These are phyloP conservation scores for Netelia inedita DNA, from an alignment of 2,888 invertebrate genomes.

Conservation along the genomic window DNA sequence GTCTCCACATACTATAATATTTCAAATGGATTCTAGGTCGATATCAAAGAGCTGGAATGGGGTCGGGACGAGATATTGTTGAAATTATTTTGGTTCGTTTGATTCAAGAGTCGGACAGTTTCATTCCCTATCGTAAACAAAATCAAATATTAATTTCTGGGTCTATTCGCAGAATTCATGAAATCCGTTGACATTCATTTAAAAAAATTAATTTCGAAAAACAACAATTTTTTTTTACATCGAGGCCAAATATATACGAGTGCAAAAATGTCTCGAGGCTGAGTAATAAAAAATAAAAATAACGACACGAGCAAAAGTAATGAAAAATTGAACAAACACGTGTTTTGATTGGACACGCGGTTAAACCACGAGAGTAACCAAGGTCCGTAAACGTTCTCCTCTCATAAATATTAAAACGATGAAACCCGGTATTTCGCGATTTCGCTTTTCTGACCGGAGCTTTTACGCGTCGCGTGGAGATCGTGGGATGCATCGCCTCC, in stretches of 20 bases:
- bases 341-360: too few relatives aligned
- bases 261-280: too few relatives aligned
- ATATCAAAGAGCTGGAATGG: constrained; percentile 42
- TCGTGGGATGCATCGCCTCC: background rate
- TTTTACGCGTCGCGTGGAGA: background rate
- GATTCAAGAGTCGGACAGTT: background rate
- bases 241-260: too few relatives aligned
- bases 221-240: too few relatives aligned
- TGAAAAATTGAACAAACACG: too few relatives aligned
- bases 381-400: too few relatives aligned
- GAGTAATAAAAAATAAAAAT: too few relatives aligned
- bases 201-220: too few relatives aligned
- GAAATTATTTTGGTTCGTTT: constrained; percentile 41
- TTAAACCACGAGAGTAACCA: too few relatives aligned
- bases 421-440: background rate
- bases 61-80: constrained; percentile 51
- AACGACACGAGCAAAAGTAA: too few relatives aligned
- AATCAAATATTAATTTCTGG: background rate
- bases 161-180: too few relatives aligned
- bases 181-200: too few relatives aligned
- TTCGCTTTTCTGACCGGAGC: background rate
- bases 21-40: constrained; percentile 57
- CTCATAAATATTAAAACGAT: background rate
- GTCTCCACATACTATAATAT: constrained; percentile 41
- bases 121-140: background rate